Evolutionary conservation across 2,888 invertebrate species (phyloP), one percentile per base, ranked within the genome.

Genomic region (Agrotis puta): DNA sequence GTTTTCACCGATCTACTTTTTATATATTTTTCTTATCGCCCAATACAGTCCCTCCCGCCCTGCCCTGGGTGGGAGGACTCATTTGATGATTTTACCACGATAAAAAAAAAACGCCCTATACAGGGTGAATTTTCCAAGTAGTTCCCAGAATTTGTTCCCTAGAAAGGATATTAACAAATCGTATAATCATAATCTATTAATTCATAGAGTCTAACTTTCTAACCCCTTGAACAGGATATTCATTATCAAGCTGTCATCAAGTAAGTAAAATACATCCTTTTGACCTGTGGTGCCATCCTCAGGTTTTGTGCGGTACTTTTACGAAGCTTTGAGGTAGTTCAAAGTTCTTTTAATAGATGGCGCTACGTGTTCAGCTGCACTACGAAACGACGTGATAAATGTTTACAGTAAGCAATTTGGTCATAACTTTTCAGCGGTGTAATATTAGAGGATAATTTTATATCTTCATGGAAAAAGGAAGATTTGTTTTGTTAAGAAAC

Each of bases 281-380:
- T 39, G 48, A 53, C 57, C 20, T 47, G 73, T 83, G 75, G 67
- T 74, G 83, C 80, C 82, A 75, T 56, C 83, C 51, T 56, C 39
- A 27, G 22, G 18, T 39, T 22, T 39, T 51, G 27, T 45, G 56
- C 9, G 57, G 71, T 27, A 74, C 50, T 72, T 64, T 50, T 62
- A 64, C 11, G n/a, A 54, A 67, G 56, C n/a, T n/a, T n/a, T 14
- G 63, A 56, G 50, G 69, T 51, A 47, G 48, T 78, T 61, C 24
- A 18, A 2, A 20, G 22, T 4, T 62, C 14, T 54, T 18, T 65
- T 63, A 47, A 72, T 27, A 86, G 86, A 85, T 86, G 86, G 86
- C 86, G 85, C 64, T 61, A 76, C 65, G 51, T 51, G 75, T 45
- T 14, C 18, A 5, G n/a, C 13, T 20, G 2, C 11, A 20, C 14